Evolutionary conservation across 2,888 invertebrate species (phyloP), one percentile per base, ranked within the genome.

Genomic region (Xanthia icteritia): DNA sequence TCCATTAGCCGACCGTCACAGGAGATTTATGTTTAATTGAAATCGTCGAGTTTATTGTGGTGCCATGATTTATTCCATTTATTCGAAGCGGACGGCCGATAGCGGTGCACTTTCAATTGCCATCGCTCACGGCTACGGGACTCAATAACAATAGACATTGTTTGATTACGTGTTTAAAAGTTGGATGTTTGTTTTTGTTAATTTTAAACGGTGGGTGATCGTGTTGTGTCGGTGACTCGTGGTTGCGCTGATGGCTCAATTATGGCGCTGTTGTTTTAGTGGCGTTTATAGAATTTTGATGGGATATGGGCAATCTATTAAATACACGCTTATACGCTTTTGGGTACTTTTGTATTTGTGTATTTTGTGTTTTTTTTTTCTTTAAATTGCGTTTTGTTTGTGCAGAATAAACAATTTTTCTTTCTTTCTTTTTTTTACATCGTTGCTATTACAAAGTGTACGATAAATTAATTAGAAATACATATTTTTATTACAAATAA

Each of bases 1-100:
- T 94, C 95, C 94, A 95, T 95, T 95, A 95, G 92, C 90, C 81
- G 85, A 83, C 89, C 92, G 95, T 94, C 95, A 91, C 86, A 78
- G 79, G 88, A 94, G 95, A 96, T 96, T 96, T 96, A 96, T 96
- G 95, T 94, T 93, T 96, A 96, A 96, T 96, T 96, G 96, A 96
- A 96, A 94, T 94, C 94, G 90, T 93, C 89, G 93, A 93, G 92
- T 94, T 93, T 94, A 94, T 94, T 94, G 94, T 94, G 93, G 93
- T 93, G 91, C 90, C 90, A 90, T 95, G 96, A 96, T 95, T 95
- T 96, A 95, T 93, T 85, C 82, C 86, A 82, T 82, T 82, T 85
- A 83, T 73, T 88, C 74, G 86, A 82, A 85, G 86, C 89, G 89
- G 88, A 84, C 88, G 86, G 82, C 86, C 85, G 86, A 84, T 85